Evolutionary conservation across 2,888 invertebrate species (phyloP), one percentile per base, ranked within the genome.

Genomic region (Andrena haemorrhoa): DNA sequence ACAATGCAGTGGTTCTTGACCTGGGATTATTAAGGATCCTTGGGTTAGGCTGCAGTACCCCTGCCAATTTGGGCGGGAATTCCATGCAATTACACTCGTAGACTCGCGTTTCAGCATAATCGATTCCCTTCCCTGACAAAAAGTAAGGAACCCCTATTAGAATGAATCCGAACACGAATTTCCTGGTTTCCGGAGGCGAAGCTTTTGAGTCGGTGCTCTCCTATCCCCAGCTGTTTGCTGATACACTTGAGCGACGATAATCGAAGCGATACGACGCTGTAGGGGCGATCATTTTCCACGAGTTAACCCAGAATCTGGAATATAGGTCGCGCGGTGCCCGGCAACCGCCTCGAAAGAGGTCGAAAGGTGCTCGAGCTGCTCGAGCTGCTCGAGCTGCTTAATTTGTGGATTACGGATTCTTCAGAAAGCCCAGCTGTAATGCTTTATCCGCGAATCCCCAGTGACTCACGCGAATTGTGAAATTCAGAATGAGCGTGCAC

Each of bases 271-370:
- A 53, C 35, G 29, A 8, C 10, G n/a, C 35, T 10, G 29, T 20
- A 20, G 33, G 26, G 20, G 26, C 47, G 33, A 72, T 72, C 29
- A 29, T 64, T 73, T 73, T 35, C 49, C 35, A 0, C 23, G 51
- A 56, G 23, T 82, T 82, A 74, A 82, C 70, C 69, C 2, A 74
- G 65, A 65, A 80, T 58, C 41, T 53, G 8, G 8, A 66, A 82
- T 60, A 60, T 75, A 64, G 74, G 70, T 69, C 72, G 26, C 12
- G 1, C 41, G n/a, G n/a, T 20, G n/a, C n/a, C n/a, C 12, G 3
- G 23, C 23, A 26, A 10, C 23, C 4, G 16, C 16, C 41, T 61
- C 10, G 47, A 69, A 64, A 63, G n/a, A 20, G 63, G 69, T 69
- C 47, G 29, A 58, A 66, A 68, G 75, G 35, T 61, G n/a, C 69